phyloP scores from a whole-genome alignment of 2,888 invertebrate genomes.

The Parnassius glacialis region DNA sequence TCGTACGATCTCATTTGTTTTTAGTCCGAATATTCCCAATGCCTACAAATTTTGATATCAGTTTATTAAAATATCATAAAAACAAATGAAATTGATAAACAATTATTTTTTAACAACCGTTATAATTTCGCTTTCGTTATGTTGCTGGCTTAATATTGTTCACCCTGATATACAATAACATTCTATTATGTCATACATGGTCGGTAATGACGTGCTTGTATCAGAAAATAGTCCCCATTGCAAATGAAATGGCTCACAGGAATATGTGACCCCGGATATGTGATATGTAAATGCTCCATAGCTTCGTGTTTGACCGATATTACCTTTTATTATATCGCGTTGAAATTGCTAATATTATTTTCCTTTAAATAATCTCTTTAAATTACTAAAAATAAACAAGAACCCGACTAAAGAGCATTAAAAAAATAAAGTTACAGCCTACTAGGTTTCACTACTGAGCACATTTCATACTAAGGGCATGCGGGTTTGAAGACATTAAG shows the following conservation, averaged over 20 bases:
- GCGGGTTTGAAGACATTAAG: too few species aligned
- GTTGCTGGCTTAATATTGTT: slow-evolving; percentile 43
- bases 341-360: not conserved
- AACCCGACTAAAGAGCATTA: too few species aligned
- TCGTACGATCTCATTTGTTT: too few species aligned
- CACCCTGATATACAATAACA: slow-evolving; percentile 49
- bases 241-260: slow-evolving; percentile 45
- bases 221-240: slow-evolving; percentile 52
- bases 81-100: slow-evolving; percentile 17
- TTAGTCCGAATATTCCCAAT: too few species aligned
- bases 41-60: too few species aligned
- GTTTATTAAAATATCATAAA: too few species aligned
- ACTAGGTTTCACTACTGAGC: too few species aligned
- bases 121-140: slow-evolving; percentile 25
- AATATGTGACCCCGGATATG: slow-evolving; percentile 33
- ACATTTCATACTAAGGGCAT: too few species aligned
- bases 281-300: slow-evolving; percentile 36
- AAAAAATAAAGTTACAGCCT: too few species aligned
- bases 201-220: slow-evolving; percentile 52
- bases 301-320: slow-evolving; percentile 19
- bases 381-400: too few species aligned
- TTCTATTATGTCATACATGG: slow-evolving; percentile 54
- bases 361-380: too few species aligned
- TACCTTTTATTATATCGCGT: slow-evolving; percentile 22
- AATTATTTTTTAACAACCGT: slow-evolving; percentile 22